Evolutionary conservation across 2,888 invertebrate species (phyloP), one percentile per base, ranked within the genome.

Genomic region (Cephus nigrinus): DNA sequence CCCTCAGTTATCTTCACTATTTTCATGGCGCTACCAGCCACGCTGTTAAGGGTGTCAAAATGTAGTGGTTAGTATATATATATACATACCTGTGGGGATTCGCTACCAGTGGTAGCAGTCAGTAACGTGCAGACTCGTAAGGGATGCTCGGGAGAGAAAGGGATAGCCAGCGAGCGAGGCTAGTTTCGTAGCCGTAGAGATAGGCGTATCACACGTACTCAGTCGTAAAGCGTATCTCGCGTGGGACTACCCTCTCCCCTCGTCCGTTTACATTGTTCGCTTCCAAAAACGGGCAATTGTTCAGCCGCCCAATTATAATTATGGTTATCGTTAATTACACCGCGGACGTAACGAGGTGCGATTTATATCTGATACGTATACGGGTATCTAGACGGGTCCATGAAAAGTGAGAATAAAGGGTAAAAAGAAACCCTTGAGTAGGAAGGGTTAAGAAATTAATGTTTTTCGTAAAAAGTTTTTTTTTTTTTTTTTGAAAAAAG

Each of bases 181-280:
- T 73, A 34, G 76, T 76, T 68, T 76, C 76, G 73, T 23, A 71
- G 31, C 76, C 55, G 69, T 32, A 76, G 78, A 80, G 81, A 81
- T 80, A 79, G 80, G 72, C 75, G 31, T 82, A 83, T 80, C 55
- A 82, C 78, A 79, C 78, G 82, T 76, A 79, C 81, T 83, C 83
- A 83, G 83, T 82, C 85, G 80, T 84, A 85, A 85, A 85, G 81
- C 80, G 80, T 81, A 81, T 81, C 80, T 81, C 76, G 76, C 76
- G 23, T 15, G 55, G 23, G 9, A 9, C 55, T 9, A 9, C 55
- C 55, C 80, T 76, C 40, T 68, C 76, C 40, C 12, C 73, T 68
- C 68, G 75, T 31, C 31, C 73, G 74, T 75, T 76, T 33, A 32
- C 71, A 71, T 71, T 71, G 71, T 71, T 23, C 71, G 71, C 32